phyloP scores from a whole-genome alignment of 2,888 invertebrate species.

The Latrodectus hesperus region DNA sequence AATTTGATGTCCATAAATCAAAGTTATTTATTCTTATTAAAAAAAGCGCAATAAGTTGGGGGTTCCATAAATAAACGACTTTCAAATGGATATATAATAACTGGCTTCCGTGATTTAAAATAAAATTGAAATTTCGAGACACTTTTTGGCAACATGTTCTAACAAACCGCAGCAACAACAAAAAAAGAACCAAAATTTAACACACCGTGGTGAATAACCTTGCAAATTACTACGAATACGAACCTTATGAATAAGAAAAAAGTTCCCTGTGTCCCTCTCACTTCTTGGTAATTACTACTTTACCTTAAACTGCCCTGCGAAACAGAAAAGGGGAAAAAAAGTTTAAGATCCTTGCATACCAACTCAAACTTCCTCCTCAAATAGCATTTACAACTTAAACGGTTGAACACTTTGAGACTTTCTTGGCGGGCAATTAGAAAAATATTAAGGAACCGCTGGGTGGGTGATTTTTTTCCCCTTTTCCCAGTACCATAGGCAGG shows the following conservation, averaged over 20 bases:
- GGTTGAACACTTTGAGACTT: slow-evolving; percentile 23
- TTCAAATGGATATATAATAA: too few species aligned
- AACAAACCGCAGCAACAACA: too few species aligned
- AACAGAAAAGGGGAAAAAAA: not conserved
- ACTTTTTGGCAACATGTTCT: too few species aligned
- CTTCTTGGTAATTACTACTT: too few species aligned
- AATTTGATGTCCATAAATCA: too few species aligned
- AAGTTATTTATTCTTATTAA: too few species aligned
- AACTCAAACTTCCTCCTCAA: not conserved
- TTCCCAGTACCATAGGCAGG: not conserved
- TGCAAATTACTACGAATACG: not conserved
- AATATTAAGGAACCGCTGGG: slow-evolving; percentile 34
- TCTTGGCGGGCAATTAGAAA: slow-evolving; percentile 50
- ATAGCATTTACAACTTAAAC: slow-evolving; percentile 46
- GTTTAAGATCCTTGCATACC: not conserved
- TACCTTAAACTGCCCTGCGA: too few species aligned
- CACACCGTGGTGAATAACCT: not conserved
- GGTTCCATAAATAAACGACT: too few species aligned
- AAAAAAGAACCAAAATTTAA: not conserved
- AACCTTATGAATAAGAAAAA: slow-evolving; percentile 5
- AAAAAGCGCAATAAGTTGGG: too few species aligned
- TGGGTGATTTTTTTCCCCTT: not conserved
- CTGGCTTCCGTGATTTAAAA: too few species aligned
- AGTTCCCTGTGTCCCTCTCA: too few species aligned
- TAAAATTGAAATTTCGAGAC: too few species aligned